Conservation (phyloP, 2,888 invertebrate species). For the Leptothorax acervorum region DNA sequence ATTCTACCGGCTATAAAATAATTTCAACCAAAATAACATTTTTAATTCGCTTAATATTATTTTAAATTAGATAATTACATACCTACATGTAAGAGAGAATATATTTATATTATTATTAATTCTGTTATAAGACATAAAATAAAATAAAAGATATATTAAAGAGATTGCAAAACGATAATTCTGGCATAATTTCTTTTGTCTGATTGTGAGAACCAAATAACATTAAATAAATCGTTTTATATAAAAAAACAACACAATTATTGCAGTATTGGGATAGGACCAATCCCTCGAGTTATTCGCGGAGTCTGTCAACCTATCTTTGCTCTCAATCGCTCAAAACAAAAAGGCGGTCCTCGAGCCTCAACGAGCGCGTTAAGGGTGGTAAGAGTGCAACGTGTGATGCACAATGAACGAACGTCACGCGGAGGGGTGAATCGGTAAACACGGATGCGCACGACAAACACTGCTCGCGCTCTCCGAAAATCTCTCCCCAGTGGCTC, state of each 20-base stretch:
- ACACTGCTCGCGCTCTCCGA: constrained; percentile 50
- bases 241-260: constrained; percentile 15
- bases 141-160: background rate
- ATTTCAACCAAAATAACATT: background rate
- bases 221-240: background rate
- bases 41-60: background rate
- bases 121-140: background rate
- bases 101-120: background rate
- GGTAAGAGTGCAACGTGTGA: constrained; percentile 68
- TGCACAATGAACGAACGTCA: constrained; percentile 71
- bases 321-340: constrained; percentile 74
- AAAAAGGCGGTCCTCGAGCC: constrained; percentile 62
- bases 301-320: constrained; percentile 74
- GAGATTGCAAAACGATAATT: background rate
- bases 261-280: constrained; percentile 52
- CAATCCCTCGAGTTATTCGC: constrained; percentile 57
- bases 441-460: constrained; percentile 63
- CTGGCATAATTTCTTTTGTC: background rate
- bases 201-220: background rate
- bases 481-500: constrained; percentile 70
- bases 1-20: background rate
- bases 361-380: constrained; percentile 69
- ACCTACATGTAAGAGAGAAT: background rate
- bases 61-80: constrained; percentile 29
- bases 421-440: constrained; percentile 52